Base-by-base conservation (phyloP, 2,888 invertebrate genomes). In the Cephalotes varians region DNA sequence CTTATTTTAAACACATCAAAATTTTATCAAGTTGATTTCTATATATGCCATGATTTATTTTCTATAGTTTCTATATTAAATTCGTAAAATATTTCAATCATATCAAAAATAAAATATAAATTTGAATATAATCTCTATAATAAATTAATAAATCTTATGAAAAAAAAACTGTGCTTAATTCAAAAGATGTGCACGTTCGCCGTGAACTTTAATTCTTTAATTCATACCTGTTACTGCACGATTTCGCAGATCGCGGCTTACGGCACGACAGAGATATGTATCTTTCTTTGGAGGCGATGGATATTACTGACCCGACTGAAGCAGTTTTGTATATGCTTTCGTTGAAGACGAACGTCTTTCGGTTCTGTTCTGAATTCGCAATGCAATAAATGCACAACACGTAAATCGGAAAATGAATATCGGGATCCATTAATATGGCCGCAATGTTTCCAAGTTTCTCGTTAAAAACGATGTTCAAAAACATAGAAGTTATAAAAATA, bases 141-240 rank as follows among this genome's bases (percentile, higher is more conserved):
- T 65, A 56, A 77, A 77, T 67, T 67, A 87, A 88, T 86, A 74
- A 79, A 77, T 64, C 34, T 18, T 18, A n/a, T 47, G 44, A 80
- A 77, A 73, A 81, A 69, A 82, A 49, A 51, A 58, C 67, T 58
- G 49, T 49, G 37, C 62, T 37, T 72, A 60, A 80, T 81, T 60
- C 18, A n/a, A 67, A 72, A 40, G 77, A 40, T 25, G 71, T 72
- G 15, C 67, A 58, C 34, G 58, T 51, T 65, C 73, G 67, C 64
- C 37, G 84, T 87, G 74, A 83, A 85, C 80, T 85, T 85, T 81
- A 77, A 74, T 80, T 83, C 81, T 79, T 83, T 88, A 82, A 85
- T 83, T 85, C 76, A 76, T 82, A 88, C 51, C 82, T 84, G 84
- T 77, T 62, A 81, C 65, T 60, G 47, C 71, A 56, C 80, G 85